phyloP scores from a whole-genome alignment of 53 echinoderm and acorn worm species.

The Holothuria leucospilota region DNA sequence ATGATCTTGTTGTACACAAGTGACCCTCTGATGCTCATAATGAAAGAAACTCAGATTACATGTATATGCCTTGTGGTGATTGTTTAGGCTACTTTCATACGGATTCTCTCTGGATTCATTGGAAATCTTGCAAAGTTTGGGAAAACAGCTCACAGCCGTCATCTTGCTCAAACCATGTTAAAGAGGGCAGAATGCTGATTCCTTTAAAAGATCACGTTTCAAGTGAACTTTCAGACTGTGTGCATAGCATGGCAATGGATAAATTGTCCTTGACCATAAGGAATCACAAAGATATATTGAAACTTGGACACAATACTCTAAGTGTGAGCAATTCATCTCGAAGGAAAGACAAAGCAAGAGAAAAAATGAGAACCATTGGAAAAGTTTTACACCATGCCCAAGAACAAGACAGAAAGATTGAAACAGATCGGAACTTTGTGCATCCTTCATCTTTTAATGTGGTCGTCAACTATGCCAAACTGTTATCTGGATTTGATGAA shows the following conservation, averaged over 20 bases:
- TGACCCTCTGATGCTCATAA: neutral
- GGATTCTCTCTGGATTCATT: too few relatives aligned
- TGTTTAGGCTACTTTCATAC: too few relatives aligned
- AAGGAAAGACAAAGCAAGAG: slow-evolving; percentile 12
- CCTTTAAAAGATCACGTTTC: neutral
- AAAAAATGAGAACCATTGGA: slow-evolving; percentile 5
- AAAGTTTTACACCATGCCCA: slow-evolving; percentile 1
- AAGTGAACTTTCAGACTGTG: neutral
- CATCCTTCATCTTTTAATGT: slow-evolving; percentile 9
- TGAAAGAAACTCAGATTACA: neutral
- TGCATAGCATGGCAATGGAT: neutral
- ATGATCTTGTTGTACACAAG: slow-evolving; percentile 11
- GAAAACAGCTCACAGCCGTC: neutral
- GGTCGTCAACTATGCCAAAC: neutral
- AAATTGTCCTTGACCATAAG: neutral
- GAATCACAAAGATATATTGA: neutral
- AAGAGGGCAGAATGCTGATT: neutral
- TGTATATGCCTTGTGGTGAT: too few relatives aligned
- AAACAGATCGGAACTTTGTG: neutral
- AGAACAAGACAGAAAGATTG: neutral
- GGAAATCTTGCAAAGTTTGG: too few relatives aligned
- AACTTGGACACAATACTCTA: slow-evolving; percentile 11
- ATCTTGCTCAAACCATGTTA: neutral
- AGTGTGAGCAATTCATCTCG: slow-evolving; percentile 4
- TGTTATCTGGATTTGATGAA: slow-evolving; percentile 1